Conservation (phyloP, 2,797 vertebrate species). For the Enteromius treurensis region DNA sequence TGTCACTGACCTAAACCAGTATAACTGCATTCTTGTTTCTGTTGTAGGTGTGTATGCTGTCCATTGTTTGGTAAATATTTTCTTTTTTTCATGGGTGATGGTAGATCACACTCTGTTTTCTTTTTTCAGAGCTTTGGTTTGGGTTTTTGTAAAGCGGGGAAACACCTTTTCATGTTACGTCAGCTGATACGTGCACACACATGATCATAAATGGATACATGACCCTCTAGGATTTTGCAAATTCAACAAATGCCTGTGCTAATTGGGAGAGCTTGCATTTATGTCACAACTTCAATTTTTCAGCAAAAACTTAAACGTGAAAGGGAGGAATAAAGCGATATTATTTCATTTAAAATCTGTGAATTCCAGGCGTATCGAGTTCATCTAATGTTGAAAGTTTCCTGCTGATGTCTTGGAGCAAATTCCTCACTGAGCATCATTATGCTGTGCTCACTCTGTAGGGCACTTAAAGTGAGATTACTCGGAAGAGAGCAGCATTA, state of each 20-base stretch:
- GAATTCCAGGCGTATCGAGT: not conserved
- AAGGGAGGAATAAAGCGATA: not conserved
- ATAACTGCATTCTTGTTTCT: conserved; percentile 39
- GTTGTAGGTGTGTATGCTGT: conserved; percentile 50
- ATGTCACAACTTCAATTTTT: not conserved
- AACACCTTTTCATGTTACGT: not conserved
- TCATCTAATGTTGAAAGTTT: conserved; percentile 3
- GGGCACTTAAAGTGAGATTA: conserved; percentile 16
- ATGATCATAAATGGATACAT: not conserved
- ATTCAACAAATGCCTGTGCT: not conserved
- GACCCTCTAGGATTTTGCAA: not conserved
- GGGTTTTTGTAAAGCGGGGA: not conserved
- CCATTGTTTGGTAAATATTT: conserved; percentile 44
- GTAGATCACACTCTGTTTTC: conserved; percentile 3
- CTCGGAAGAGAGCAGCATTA: conserved; percentile 6
- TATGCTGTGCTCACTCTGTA: conserved; percentile 10
- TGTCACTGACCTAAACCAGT: conserved; percentile 47
- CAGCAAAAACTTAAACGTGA: not conserved
- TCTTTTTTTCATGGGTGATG: conserved; percentile 29
- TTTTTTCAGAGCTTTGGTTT: conserved; percentile 17
- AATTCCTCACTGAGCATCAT: not conserved
- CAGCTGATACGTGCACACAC: not conserved
- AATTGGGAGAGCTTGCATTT: not conserved
- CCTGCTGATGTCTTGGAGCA: conserved; percentile 16
- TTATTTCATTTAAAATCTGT: conserved; percentile 11